Evolutionary conservation across 2,888 invertebrate genomes (phyloP), one percentile per base, ranked within the genome.

Genomic region (Dromius quadrimaculatus): DNA sequence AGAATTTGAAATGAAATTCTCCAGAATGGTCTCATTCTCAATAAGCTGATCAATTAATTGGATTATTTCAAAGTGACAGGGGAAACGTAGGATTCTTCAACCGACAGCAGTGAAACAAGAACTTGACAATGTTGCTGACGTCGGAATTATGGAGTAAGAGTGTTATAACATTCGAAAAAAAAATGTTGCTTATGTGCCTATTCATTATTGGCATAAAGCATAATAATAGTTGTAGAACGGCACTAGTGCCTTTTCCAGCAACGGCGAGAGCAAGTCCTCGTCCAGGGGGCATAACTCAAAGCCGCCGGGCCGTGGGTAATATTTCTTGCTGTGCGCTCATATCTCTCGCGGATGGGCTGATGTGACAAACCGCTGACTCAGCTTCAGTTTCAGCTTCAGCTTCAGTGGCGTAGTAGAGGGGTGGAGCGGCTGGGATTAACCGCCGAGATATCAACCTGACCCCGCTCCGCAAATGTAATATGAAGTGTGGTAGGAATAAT

Each of bases 281-380:
- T 79, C 79, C 79, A 78, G 78, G 78, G 78, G 78, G 77, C 78
- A 80, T 80, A 80, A 79, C 79, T 80, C 80, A 80, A 78, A 79
- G 77, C 77, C 64, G 64, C 78, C 77, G 76, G 75, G 78, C 78
- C 76, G 77, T 73, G 77, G 79, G 80, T 80, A 79, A 81, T 81
- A 81, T 80, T 80, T 81, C 79, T 79, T 79, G 79, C 76, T 78
- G 74, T 75, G 45, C 73, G 75, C 78, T 79, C 79, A 81, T 80
- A 79, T 80, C 79, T 79, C 78, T 36, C 32, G 66, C 45, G 61
- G 45, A 41, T 23, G 45, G 54, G 45, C 69, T 61, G 47, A 80
- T 80, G 81, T 81, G 81, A 81, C 81, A 81, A 82, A 82, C 80
- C 79, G 82, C 81, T 78, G 77, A 79, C 79, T 81, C 81, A 81